phyloP scores from a whole-genome alignment of 2,113 vertebrate genomes.

The Chelonoidis abingdonii region DNA sequence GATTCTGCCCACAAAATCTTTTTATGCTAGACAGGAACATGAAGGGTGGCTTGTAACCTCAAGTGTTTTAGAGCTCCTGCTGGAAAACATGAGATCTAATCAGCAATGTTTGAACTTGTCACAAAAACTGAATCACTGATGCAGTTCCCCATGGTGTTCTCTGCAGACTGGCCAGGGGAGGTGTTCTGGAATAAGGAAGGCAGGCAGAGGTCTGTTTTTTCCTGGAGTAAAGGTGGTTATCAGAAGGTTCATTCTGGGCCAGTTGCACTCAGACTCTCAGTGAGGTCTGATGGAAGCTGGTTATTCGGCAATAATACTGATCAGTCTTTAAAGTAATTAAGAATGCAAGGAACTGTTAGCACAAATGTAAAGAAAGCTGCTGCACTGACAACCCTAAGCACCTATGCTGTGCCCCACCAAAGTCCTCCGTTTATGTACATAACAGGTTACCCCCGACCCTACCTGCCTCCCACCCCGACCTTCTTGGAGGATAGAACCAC shows the following conservation, averaged over 20 bases:
- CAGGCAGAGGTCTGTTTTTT: not conserved
- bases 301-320: not conserved
- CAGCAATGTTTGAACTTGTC: not conserved
- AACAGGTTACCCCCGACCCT: not conserved
- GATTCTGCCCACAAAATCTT: slow-evolving; percentile 31
- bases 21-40: slow-evolving; percentile 7
- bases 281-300: not conserved
- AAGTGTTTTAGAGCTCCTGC: not conserved
- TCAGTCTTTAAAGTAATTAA: not conserved
- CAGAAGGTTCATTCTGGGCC: not conserved
- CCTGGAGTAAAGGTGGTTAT: not conserved
- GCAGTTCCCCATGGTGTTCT: not conserved
- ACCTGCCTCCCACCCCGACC: not conserved
- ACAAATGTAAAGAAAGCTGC: not conserved
- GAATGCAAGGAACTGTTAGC: not conserved
- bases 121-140: not conserved
- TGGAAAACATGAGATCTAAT: fast-evolving
- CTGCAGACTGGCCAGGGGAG: fast-evolving
- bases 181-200: not conserved
- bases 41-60: slow-evolving; percentile 15
- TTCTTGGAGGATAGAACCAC: not conserved
- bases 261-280: not conserved
- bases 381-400: not conserved
- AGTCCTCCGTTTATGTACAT: not conserved
- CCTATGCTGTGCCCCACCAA: not conserved